Conservation (phyloP, 1,140 invertebrate genomes). For the Coptotermes formosanus region DNA sequence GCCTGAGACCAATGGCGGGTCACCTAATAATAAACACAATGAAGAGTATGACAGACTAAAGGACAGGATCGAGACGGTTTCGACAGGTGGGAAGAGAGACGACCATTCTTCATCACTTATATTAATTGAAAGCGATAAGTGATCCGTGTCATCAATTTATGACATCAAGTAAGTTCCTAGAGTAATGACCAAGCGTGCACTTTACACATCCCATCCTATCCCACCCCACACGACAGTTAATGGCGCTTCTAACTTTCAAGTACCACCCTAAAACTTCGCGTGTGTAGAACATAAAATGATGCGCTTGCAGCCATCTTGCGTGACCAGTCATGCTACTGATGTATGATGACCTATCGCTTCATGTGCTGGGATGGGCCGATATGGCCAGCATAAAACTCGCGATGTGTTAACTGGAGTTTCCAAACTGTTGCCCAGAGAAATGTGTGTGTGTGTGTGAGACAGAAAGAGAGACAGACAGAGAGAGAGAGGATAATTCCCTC, state of each 20-base stretch:
- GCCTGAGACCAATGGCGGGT: background rate
- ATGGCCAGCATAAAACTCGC: background rate
- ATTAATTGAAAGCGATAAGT: background rate
- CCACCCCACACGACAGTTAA: too few species aligned
- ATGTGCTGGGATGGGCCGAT: background rate
- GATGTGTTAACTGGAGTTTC: background rate
- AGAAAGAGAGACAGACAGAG: too few species aligned
- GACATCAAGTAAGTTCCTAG: background rate
- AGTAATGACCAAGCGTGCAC: background rate
- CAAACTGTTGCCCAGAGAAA: background rate
- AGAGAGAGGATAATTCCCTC: background rate
- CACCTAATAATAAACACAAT: background rate
- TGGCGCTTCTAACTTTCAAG: background rate
- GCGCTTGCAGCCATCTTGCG: background rate
- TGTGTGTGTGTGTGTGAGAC: background rate
- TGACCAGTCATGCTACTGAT: background rate
- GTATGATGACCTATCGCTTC: slow-evolving; percentile 2
- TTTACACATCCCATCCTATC: too few species aligned
- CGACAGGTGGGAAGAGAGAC: background rate
- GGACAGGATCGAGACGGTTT: background rate
- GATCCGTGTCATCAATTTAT: background rate
- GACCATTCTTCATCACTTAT: background rate
- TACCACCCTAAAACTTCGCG: background rate
- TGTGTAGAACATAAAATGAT: background rate
- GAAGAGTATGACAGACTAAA: background rate